These are phyloP conservation scores for Ameiurus melas DNA, from an alignment of 2,113 vertebrate species.

Conservation along the genomic window DNA sequence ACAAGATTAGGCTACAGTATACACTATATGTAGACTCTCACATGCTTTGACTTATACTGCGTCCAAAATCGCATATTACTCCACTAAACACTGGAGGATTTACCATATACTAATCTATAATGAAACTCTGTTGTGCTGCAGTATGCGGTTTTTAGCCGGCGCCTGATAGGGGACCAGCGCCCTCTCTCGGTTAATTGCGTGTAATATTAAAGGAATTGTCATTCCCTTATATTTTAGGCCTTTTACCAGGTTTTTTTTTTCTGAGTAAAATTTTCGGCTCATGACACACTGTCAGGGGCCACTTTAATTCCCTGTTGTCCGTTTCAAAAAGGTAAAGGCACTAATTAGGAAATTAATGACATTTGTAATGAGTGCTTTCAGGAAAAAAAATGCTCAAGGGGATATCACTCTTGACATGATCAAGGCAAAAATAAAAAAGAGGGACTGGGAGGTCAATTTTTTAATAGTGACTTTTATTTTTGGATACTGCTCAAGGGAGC, in stretches of 20 bases:
- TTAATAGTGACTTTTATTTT: conserved; percentile 47
- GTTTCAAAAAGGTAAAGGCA: conserved; percentile 41
- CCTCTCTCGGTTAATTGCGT: conserved; percentile 68
- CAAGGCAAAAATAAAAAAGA: conserved; percentile 11
- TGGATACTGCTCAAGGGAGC: conserved; percentile 24
- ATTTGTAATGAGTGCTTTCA: conserved; percentile 49
- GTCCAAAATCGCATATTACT: not conserved
- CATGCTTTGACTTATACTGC: not conserved
- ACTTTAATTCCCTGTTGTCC: conserved; percentile 40
- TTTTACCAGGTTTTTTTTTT: not conserved
- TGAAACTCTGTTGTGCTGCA: conserved; percentile 32
- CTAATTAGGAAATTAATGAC: conserved; percentile 47
- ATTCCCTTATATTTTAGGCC: not conserved
- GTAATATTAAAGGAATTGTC: not conserved
- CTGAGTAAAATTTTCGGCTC: conserved; percentile 15
- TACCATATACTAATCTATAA: conserved; percentile 2
- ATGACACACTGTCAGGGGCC: conserved; percentile 22
- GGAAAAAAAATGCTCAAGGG: conserved; percentile 40
- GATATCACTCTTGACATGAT: conserved; percentile 44
- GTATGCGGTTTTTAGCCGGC: conserved; percentile 53
- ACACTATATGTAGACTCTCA: no score
- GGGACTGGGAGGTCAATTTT: conserved; percentile 32
- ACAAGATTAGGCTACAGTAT: not conserved
- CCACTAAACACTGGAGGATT: not conserved
- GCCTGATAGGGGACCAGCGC: conserved; percentile 69